Evolutionary conservation across 2,797 vertebrate genomes (phyloP).

Genomic region (Pipistrellus pipistrellus): DNA sequence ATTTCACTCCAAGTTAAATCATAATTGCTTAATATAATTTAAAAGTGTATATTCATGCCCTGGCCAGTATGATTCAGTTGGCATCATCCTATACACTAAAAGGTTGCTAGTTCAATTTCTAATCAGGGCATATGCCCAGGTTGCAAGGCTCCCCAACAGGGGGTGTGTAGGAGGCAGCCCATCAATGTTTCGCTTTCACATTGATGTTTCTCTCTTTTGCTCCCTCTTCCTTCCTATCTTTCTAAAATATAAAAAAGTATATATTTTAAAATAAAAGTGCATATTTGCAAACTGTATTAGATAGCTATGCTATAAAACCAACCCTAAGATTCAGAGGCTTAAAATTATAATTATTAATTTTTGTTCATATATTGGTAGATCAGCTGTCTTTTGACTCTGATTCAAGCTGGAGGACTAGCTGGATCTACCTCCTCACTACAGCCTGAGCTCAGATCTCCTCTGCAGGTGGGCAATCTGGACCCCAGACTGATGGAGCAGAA

Average conservation of each 20-base stretch:
- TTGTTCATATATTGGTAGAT: background rate
- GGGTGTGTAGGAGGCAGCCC: background rate
- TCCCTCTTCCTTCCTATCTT: background rate
- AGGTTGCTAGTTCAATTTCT: background rate
- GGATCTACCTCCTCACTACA: background rate
- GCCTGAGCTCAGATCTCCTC: background rate
- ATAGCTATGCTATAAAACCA: background rate
- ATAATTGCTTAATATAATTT: background rate
- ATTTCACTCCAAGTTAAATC: conserved; percentile 22
- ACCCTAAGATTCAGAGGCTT: background rate
- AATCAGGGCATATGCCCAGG: background rate
- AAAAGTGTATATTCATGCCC: background rate
- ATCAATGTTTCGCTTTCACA: background rate
- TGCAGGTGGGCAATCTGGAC: background rate
- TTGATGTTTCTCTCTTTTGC: background rate
- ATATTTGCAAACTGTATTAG: background rate
- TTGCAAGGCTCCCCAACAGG: background rate
- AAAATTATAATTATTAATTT: conserved; percentile 32
- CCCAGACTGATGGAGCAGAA: background rate
- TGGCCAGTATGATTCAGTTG: background rate
- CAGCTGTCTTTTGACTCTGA: background rate
- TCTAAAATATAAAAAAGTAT: background rate
- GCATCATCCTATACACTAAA: background rate
- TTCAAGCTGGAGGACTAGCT: background rate
- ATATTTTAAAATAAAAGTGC: background rate